A percentile compares a stretch with the other conserved stretches of the same genome.
phyloP scores from a whole-genome alignment of 2,888 invertebrate species.

The Pedicia rivosa region DNA sequence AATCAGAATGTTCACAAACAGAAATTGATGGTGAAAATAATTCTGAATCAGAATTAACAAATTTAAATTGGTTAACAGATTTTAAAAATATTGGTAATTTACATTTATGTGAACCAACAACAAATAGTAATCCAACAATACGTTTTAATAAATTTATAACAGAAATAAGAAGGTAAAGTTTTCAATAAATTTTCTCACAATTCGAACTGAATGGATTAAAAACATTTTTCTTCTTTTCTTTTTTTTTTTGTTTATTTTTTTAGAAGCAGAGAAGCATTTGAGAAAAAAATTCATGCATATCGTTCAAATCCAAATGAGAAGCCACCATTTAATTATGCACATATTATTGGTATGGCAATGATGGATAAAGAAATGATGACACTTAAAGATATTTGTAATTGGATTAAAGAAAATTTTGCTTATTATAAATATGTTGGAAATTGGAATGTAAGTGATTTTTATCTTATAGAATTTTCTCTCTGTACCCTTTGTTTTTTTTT shows the following conservation, averaged over 20 bases:
- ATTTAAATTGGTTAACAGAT: conserved; percentile 25
- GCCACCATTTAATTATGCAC: conserved; percentile 30
- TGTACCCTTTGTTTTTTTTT: background rate
- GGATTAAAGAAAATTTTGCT: conserved; percentile 29
- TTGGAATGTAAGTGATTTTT: conserved; percentile 26
- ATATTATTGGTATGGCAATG: conserved; percentile 31
- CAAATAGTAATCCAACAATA: conserved; percentile 20
- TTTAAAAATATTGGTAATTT: conserved; percentile 18
- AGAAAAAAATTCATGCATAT: conserved; percentile 20
- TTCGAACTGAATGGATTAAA: background rate
- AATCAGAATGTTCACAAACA: conserved; percentile 1
- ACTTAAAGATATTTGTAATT: conserved; percentile 27
- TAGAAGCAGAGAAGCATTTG: conserved; percentile 22
- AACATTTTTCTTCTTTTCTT: background rate
- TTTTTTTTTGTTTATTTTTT: conserved; percentile 3
- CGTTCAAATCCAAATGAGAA: conserved; percentile 23
- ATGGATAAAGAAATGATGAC: conserved; percentile 27
- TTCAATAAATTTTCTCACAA: background rate
- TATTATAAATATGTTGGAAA: conserved; percentile 28
- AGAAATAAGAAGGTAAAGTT: conserved; percentile 22
- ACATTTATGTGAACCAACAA: conserved; percentile 9
- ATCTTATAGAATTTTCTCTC: background rate
- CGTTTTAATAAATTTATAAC: conserved; percentile 26
- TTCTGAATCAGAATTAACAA: conserved; percentile 25
- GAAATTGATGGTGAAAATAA: conserved; percentile 14